Evolutionary conservation across 2,113 vertebrate species (phyloP), one percentile per base, ranked within the genome.

Genomic region (Gymnarchus niloticus): DNA sequence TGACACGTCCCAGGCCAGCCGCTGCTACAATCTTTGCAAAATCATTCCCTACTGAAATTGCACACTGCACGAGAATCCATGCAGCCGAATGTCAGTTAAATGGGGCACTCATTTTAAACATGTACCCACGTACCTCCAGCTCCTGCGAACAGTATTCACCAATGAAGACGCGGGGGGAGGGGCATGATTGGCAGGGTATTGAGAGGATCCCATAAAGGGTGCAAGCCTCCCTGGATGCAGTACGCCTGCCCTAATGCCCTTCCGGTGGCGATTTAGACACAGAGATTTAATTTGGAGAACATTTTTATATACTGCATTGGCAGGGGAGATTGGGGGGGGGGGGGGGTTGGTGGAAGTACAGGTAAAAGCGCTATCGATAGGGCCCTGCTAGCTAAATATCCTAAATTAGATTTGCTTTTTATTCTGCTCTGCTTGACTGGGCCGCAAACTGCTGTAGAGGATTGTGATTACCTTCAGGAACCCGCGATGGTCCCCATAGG

Each of bases 261-360:
- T 85, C 69, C 12, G 9, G 48, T 44, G 33, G 65, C 4, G 51
- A 59, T 83, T 83, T 33, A 57, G 21, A 57, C 19, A 59, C n/a
- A 41, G 59, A 46, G 84, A 77, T 23, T 86, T 82, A 1, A 83
- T 54, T 83, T 86, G 78, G 56, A 51, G 14, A 82, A 37, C 49
- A 41, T 25, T 57, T 52, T 65, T 25, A 44, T 33, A 17, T 57
- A 25, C 0, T 6, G 78, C 21, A 6, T 37, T 14, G 28, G 37
- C 37, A 41, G 28, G 9, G 54, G 28, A 10, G 52, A 1, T 14
- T 2, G 41, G 37, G 7, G 28, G 25, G 48, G 10, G 17, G 23
- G n/a, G 19, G 14, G 33, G 37, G 82, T 10, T 25, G 49, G 54
- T 37, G 56, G 7, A 25, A 21, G 33, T 46, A 44, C 25, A 3